Base-by-base conservation (phyloP, 2,113 vertebrate species). In the Megaleporinus macrocephalus region DNA sequence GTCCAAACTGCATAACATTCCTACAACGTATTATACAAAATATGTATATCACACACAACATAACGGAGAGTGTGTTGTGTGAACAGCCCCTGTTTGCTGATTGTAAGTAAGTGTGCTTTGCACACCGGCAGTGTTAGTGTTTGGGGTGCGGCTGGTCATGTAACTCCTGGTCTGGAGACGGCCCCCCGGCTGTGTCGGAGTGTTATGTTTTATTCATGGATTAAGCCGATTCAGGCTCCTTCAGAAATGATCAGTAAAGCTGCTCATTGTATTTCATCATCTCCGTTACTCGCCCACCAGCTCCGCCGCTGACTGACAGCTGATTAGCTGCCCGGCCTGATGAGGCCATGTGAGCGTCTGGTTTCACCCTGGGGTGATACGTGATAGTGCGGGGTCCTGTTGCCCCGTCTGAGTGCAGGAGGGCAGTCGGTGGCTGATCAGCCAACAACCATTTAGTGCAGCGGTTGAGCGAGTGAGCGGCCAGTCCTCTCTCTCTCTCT, bases 301-400 rank as follows among this genome's bases (percentile, higher is more conserved):
- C 78, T 77, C 65, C 57, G 69, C 27, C 2, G 83, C 62, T 91
- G 90, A 91, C 30, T 86, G 91, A 91, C 90, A 87, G 91, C 51
- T 90, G 84, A 91, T 90, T 89, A 87, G 86, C 66, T 44, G 59
- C 80, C 15, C n/a, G 86, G 88, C 89, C 85, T 66, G 85, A 73
- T 81, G 78, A 88, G 84, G 75, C 82, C 80, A 89, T 84, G 59
- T 30, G 82, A 75, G 92, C 90, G 73, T 95, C 93, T 83, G 84
- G 89, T 95, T 94, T 94, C 94, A 84, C 81, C 89, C 79, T 85
- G 72, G 65, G 80, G 80, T 88, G 93, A 85, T 73, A 95, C 75
- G 83, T 87, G 93, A 95, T 93, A 94, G 89, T 90, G 5, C 59
- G 66, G 89, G 89, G 89, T 94, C 92, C 90, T 87, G 87, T 93